Percentiles rank a stretch among this genome's conserved stretches.
phyloP scores from a whole-genome alignment of 2,888 invertebrate genomes.

The Eristalis arbustorum region DNA sequence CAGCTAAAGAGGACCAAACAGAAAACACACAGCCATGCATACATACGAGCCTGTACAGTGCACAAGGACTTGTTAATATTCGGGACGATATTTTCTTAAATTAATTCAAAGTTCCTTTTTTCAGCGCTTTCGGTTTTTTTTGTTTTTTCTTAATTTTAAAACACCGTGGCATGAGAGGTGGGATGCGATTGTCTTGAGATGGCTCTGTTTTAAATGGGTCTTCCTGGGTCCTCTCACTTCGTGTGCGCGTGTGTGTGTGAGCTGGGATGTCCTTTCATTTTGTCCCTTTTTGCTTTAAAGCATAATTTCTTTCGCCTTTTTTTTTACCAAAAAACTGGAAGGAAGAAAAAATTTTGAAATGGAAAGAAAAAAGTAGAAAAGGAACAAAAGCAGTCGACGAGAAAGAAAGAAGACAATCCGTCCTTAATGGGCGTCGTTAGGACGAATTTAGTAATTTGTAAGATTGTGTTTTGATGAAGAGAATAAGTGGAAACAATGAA shows the following conservation, averaged over 20 bases:
- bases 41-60: neutral
- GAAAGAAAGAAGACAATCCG: slow-evolving; percentile 13
- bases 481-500: slow-evolving; percentile 48
- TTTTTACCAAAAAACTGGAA: neutral
- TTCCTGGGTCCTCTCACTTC: neutral
- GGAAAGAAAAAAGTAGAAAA: neutral
- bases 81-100: slow-evolving; percentile 63
- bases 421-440: slow-evolving; percentile 46
- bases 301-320: neutral
- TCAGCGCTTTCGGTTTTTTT: slow-evolving; percentile 25
- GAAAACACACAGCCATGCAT: slow-evolving; percentile 8
- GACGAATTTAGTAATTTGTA: slow-evolving; percentile 58
- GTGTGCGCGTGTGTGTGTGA: neutral
- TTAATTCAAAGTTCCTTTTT: slow-evolving; percentile 65
- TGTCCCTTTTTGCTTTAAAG: slow-evolving; percentile 26
- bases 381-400: neutral
- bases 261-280: neutral
- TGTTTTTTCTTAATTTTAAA: slow-evolving; percentile 48
- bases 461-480: slow-evolving; percentile 60
- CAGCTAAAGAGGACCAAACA: slow-evolving; percentile 11
- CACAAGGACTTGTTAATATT: slow-evolving; percentile 61
- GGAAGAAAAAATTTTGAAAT: neutral
- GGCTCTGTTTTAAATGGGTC: slow-evolving; percentile 21
- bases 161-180: slow-evolving; percentile 13
- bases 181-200: slow-evolving; percentile 32